A percentile compares a stretch with the other conserved stretches of the same genome.
Evolutionary conservation across 2,113 vertebrate species (phyloP).

Genomic region (Vulpes ferrilata): DNA sequence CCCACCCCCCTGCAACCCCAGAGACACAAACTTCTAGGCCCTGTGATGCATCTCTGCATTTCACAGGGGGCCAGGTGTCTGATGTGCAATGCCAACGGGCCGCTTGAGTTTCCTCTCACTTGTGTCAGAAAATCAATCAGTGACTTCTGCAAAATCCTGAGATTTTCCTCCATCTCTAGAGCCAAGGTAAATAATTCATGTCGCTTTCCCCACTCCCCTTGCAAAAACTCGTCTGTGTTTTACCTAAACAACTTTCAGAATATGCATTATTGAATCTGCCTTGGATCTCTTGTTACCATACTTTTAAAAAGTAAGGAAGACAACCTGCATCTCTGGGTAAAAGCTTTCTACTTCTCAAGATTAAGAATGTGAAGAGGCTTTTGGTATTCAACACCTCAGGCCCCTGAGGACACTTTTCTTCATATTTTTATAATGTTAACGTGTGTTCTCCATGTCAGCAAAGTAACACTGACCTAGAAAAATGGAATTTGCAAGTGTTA

Average conservation of each 20-base stretch:
- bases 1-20: no score
- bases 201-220: slow-evolving; percentile 39
- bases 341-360: slow-evolving; percentile 40
- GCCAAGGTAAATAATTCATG: slow-evolving; percentile 91
- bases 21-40: background rate
- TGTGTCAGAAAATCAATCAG: slow-evolving; percentile 96
- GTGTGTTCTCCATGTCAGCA: background rate
- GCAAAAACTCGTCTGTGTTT: slow-evolving; percentile 53
- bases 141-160: slow-evolving; percentile 88
- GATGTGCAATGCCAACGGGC: slow-evolving; percentile 33
- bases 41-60: slow-evolving; percentile 46
- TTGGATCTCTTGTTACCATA: background rate
- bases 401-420: background rate
- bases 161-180: slow-evolving; percentile 84
- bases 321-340: background rate
- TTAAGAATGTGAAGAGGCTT: background rate
- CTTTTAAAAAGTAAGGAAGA: slow-evolving; percentile 30
- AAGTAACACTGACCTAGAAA: background rate
- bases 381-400: background rate
- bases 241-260: slow-evolving; percentile 59
- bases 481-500: background rate
- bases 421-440: background rate
- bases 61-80: background rate
- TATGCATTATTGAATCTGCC: slow-evolving; percentile 1
- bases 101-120: slow-evolving; percentile 78